Evolutionary conservation across 2,797 vertebrate genomes (phyloP), one percentile per base, ranked within the genome.

Genomic region (Sebastes hubbsi): DNA sequence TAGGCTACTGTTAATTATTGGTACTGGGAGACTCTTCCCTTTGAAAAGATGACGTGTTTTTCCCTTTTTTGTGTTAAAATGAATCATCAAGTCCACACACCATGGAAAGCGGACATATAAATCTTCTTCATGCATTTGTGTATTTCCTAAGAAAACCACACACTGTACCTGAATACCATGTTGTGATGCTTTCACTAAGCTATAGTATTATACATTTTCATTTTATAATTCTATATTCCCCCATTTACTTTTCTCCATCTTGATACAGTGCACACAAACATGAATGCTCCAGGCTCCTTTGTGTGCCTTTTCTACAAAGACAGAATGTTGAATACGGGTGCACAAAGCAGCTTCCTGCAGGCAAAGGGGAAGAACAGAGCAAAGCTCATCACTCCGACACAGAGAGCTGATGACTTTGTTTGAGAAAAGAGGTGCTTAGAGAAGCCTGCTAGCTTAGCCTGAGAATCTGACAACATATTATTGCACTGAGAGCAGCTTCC

Each of bases 391-490:
- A 67, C 68, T 79, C 49, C 49, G 67, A 72, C 72, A 81, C 77
- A 49, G 27, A 59, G 68, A 20, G 4, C 71, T 80, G 82, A 86
- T 83, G 85, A 85, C 77, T 87, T 30, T 74, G 52, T 82, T 73
- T 82, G 83, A 89, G 72, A 72, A 69, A 62, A 81, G 72, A 80
- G 75, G 72, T 66, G 80, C 84, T 82, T 34, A 52, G 63, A 87
- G 75, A 87, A 78, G 75, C 84, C 87, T 85, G 70, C 74, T 71
- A 88, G 82, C 78, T 77, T 72, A 85, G 85, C 87, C 87, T 1
- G 3, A 70, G 9, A 86, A 49, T 81, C 72, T 73, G 49, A 83
- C 72, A 81, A 61, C 54, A 38, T 27, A 42, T 62, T 65, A 76
- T 10, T 68, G 63, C 30, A 65, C 22, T 14, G 62, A 56, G 42